Base-by-base conservation (phyloP, 2,888 invertebrate species). In the Rapana venosa region DNA sequence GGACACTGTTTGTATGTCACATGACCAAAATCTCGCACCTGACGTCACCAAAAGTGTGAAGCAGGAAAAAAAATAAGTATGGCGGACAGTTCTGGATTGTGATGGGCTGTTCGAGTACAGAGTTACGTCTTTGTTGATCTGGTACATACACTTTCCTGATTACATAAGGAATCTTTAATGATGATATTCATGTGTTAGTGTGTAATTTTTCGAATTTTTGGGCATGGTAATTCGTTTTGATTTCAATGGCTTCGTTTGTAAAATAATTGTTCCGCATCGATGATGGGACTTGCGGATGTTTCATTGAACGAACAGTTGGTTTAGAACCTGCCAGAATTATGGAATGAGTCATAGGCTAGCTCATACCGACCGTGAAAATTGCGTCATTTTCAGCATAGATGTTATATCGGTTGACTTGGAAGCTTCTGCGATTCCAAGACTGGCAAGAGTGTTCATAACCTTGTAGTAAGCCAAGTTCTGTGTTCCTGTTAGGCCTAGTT, bases 21-120 rank as follows among this genome's bases (percentile, higher is more conserved):
- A 87, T 87, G 87, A 87, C 87, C 87, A 77, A n/a, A 11, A 77
- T 36, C 77, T 87, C 56, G 87, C 47, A 77, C 87, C 77, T 87
- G 87, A 87, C 87, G 87, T 87, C 87, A 87, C 87, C 5, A 30
- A 17, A 66, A 86, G 81, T 83, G 81, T 83, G 81, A 58, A 32
- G 47, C 36, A 58, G 26, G 30, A 15, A 58, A 15, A 58, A 86
- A 58, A 86, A 56, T 77, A 77, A 87, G 77, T 87, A 87, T 87
- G 87, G 87, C 87, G 87, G 87, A 87, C 66, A 85, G 86, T 86
- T 66, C 86, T 35, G 66, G 61, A 66, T 56, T 61, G 66, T 86
- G 86, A 86, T 32, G 35, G 86, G 35, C 35, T 66, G 86, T 86
- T 58, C 86, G n/a, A 35, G 11, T 86, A 15, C 35, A 4, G 58